These are phyloP conservation scores for Scrobipalpa costella DNA, from an alignment of 2,888 invertebrate species.

Conservation along the genomic window DNA sequence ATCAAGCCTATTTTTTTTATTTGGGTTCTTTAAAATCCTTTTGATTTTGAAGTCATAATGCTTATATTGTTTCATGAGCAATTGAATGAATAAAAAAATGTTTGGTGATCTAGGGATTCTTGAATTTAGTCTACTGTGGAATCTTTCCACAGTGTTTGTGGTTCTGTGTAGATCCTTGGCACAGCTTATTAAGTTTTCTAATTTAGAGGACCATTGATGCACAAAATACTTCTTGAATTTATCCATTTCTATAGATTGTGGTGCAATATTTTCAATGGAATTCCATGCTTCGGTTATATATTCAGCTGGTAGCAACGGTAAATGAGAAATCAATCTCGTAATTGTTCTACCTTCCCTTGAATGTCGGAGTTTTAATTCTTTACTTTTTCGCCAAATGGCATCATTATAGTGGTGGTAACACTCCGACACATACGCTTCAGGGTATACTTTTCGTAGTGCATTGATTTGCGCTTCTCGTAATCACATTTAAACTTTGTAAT, in stretches of 20 bases:
- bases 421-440: too few species aligned
- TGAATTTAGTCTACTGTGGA: background rate
- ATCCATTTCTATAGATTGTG: background rate
- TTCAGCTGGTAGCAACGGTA: background rate
- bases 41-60: constrained; percentile 1
- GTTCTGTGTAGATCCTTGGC: constrained; percentile 4
- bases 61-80: background rate
- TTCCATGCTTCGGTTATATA: background rate
- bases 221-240: constrained; percentile 3
- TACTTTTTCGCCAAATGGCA: too few species aligned
- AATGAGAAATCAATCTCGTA: background rate
- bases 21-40: background rate
- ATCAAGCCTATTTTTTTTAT: too few species aligned
- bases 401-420: too few species aligned
- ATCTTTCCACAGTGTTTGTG: constrained; percentile 5
- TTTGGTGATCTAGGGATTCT: constrained; percentile 12
- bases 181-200: background rate
- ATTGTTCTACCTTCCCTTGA: background rate
- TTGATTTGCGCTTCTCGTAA: too few species aligned
- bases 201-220: background rate
- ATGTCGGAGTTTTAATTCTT: too few species aligned
- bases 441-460: too few species aligned
- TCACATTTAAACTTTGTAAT: too few species aligned
- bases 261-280: background rate
- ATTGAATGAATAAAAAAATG: constrained; percentile 7